Evolutionary conservation across 2,888 invertebrate species (phyloP).

Genomic region (Caenorhabditis sinica): DNA sequence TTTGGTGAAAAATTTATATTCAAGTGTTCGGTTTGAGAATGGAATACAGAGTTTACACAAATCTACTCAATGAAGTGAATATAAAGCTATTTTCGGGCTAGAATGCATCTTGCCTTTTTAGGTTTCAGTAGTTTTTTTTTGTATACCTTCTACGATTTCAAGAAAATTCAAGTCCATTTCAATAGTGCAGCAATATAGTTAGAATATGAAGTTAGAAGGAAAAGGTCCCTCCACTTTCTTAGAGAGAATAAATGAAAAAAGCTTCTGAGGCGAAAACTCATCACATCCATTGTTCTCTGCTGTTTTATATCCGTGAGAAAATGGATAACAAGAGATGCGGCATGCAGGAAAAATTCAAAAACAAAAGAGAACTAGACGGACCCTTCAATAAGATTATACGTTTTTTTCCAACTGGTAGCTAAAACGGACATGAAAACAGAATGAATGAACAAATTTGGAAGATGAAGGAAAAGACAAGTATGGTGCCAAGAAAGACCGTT

Average conservation of each 20-base stretch:
- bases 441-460: not conserved
- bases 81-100: too few relatives aligned
- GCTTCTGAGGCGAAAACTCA: conserved; percentile 12
- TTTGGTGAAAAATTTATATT: not conserved
- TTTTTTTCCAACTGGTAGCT: not conserved
- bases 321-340: conserved; percentile 18
- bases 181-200: not conserved
- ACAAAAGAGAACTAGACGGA: conserved; percentile 25
- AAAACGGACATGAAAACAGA: conserved; percentile 9
- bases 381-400: conserved; percentile 28
- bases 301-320: conserved; percentile 60
- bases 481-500: conserved; percentile 22
- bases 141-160: conserved; percentile 15
- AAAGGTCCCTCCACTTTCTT: not conserved
- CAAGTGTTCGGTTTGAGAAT: not conserved
- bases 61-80: conserved; percentile 2
- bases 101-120: too few relatives aligned
- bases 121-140: too few relatives aligned
- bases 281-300: conserved; percentile 27
- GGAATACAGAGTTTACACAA: not conserved
- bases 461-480: not conserved
- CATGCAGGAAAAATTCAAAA: not conserved
- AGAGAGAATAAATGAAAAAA: conserved; percentile 8
- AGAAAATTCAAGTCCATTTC: conserved; percentile 19
- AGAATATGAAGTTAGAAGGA: not conserved